Evolutionary conservation across 2,888 invertebrate genomes (phyloP).

Genomic region (Brassicogethes aeneus): DNA sequence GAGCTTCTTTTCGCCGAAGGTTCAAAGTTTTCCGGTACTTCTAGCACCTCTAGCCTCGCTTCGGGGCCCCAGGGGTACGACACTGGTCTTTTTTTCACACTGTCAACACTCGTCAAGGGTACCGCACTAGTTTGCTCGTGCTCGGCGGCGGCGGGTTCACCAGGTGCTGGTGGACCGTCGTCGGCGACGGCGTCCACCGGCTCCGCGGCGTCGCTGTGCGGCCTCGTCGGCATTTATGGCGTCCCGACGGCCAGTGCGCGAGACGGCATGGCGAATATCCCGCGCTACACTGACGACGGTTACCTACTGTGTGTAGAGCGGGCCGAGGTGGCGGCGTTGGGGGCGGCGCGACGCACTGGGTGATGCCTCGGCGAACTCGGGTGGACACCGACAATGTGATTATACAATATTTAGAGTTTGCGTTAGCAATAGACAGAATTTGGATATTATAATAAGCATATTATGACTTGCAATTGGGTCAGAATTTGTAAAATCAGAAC

Average conservation of each 20-base stretch:
- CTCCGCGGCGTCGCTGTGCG: conserved; percentile 38
- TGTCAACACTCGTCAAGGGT: conserved; percentile 8
- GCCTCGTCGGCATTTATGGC: conserved; percentile 34
- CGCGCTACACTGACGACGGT: conserved; percentile 37
- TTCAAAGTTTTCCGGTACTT: conserved; percentile 16
- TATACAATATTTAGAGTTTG: too few relatives aligned
- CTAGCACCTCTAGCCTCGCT: conserved; percentile 16
- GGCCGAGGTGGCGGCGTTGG: conserved; percentile 41
- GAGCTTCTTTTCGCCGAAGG: conserved; percentile 25
- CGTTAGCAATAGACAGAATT: too few relatives aligned
- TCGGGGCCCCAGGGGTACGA: conserved; percentile 39
- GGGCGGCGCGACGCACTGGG: conserved; percentile 35
- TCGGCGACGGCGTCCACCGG: conserved; percentile 40
- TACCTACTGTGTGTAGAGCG: conserved; percentile 28
- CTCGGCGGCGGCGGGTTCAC: neutral
- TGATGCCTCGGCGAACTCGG: too few relatives aligned
- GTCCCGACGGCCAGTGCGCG: conserved; percentile 37
- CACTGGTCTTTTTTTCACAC: conserved; percentile 24
- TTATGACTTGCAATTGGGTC: too few relatives aligned
- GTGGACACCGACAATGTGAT: too few relatives aligned
- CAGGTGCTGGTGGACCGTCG: conserved; percentile 20
- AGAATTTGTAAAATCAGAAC: too few relatives aligned
- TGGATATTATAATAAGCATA: too few relatives aligned
- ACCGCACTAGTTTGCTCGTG: neutral
- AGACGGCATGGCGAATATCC: conserved; percentile 41